A percentile compares a stretch with the other conserved stretches of the same genome.
These are phyloP conservation scores for Pardosa pseudoannulata DNA, from an alignment of 2,888 invertebrate genomes.

Conservation along the genomic window DNA sequence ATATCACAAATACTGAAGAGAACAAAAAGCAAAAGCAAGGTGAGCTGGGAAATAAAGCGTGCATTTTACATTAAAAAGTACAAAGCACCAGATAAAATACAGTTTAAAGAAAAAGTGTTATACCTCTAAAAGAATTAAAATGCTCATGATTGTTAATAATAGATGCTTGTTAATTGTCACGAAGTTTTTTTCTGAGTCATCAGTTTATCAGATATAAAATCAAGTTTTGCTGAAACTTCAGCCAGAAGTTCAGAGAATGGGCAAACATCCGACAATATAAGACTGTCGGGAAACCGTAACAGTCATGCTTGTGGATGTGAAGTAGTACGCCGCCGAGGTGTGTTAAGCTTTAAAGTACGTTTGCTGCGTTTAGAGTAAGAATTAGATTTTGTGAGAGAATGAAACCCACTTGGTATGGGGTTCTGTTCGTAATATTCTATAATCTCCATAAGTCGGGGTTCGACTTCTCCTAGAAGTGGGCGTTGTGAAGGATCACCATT, in stretches of 20 bases:
- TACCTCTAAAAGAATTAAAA: background rate
- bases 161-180: background rate
- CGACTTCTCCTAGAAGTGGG: conserved; percentile 88
- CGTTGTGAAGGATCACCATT: conserved; percentile 84
- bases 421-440: conserved; percentile 70
- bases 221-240: conserved; percentile 44
- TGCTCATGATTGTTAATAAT: too few species aligned
- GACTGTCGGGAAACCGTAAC: conserved; percentile 49
- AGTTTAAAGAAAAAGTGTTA: background rate
- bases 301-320: conserved; percentile 61
- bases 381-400: conserved; percentile 37
- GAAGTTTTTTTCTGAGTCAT: conserved; percentile 11
- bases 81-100: background rate
- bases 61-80: too few species aligned
- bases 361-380: conserved; percentile 37
- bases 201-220: conserved; percentile 51
- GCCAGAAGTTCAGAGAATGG: conserved; percentile 44
- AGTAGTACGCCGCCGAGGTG: conserved; percentile 22
- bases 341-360: conserved; percentile 26
- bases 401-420: conserved; percentile 67
- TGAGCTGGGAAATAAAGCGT: too few species aligned
- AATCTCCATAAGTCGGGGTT: conserved; percentile 83
- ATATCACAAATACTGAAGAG: too few species aligned
- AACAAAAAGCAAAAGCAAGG: too few species aligned
- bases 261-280: conserved; percentile 56